Evolutionary conservation across 92 coral and sea anemone genomes (phyloP), one percentile per base, ranked within the genome.

Genomic region (Scolanthus callimorphus): DNA sequence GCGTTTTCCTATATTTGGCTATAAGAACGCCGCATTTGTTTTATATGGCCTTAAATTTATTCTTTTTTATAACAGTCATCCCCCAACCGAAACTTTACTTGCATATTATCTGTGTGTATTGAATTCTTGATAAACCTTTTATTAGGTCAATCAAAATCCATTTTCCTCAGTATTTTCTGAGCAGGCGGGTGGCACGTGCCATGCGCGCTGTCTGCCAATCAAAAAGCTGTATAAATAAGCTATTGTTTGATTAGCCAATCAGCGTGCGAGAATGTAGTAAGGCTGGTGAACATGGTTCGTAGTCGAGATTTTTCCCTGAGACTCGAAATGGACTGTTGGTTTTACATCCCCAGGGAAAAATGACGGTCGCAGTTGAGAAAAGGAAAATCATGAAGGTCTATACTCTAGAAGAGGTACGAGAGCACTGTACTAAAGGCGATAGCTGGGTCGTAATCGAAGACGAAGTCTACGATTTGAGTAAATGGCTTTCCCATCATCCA

Each of bases 401-500:
- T 55, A 78, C 94, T 49, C 57, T 69, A 59, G 90, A 78, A 24
- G 99, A 94, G 69, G 90, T 94, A 54, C 67, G 72, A 55, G 48
- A 86, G 17, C 99, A 94, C 62, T 73, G 51, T 60, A 69, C 87
- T 15, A 67, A 79, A 29, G 81, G 80, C 1, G 99, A 94, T 48
- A 84, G 88, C 55, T 94, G 99, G 99, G 71, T 94, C 11, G 80
- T 94, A 15, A 81, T 88, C 60, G 78, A 90, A 30, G 78, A 68
- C 38, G 76, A 62, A 49, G 99, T 94, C 57, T 94, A 94, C 75
- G 77, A 94, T 63, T 69, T 94, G 49, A 77, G 90, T 63, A 86
- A 86, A 54, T 94, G 99, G 99, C 66, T 85, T n/a, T 39, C 70
- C 24, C 68, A 71, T 65, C 99, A 94, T 27, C 99, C 99, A 8